These are phyloP conservation scores for Polydesmus complanatus DNA, from an alignment of 2,888 invertebrate species.

Conservation along the genomic window DNA sequence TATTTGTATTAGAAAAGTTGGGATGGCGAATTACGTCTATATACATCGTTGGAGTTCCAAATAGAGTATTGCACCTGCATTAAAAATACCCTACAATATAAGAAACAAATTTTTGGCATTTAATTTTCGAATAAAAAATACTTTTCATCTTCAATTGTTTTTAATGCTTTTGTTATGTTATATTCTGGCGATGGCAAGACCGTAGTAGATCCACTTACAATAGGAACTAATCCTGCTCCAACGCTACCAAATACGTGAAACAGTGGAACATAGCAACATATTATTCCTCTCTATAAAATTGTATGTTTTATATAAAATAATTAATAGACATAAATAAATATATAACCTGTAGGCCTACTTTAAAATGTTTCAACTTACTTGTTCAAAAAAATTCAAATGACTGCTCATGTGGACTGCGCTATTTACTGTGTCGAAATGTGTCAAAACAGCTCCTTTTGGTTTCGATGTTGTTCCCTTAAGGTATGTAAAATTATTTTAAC, in stretches of 20 bases:
- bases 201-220: background rate
- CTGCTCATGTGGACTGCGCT: no score
- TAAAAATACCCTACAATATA: no score
- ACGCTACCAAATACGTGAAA: background rate
- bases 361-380: no score
- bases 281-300: background rate
- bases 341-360: no score
- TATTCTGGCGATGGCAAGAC: background rate
- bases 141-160: background rate
- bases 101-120: no score
- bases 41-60: slow-evolving; percentile 78
- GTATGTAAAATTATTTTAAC: no score
- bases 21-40: slow-evolving; percentile 51
- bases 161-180: background rate
- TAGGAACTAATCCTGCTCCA: background rate
- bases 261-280: background rate
- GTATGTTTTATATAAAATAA: no score
- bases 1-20: slow-evolving; percentile 25
- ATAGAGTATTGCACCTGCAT: slow-evolving; percentile 50
- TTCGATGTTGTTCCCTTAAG: slow-evolving; percentile 37
- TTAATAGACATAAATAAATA: no score
- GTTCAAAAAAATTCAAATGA: no score
- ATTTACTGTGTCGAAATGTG: slow-evolving; percentile 15
- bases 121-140: no score
- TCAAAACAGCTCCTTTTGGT: slow-evolving; percentile 29